phyloP scores from a whole-genome alignment of 2,888 invertebrate species.

The Hecatera dysodea region DNA sequence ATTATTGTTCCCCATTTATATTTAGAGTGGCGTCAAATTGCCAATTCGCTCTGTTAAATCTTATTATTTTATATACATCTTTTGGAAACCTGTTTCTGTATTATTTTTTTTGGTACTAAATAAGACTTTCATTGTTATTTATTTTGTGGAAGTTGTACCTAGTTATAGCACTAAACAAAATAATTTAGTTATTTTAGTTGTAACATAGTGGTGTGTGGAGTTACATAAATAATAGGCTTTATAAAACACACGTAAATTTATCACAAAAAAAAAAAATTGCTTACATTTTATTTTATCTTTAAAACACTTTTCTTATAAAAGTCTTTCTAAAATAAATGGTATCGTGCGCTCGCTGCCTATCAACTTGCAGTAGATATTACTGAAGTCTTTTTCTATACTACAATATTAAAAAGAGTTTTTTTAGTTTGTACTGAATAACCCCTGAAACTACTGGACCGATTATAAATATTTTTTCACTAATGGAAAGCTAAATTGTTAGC shows the following conservation, averaged over 20 bases:
- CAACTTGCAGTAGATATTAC: background rate
- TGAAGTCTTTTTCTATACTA: background rate
- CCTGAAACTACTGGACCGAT: too few species aligned
- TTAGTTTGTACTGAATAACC: too few species aligned
- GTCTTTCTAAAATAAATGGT: background rate
- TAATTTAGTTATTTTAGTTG: background rate
- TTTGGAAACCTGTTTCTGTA: constrained; percentile 17
- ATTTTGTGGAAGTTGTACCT: background rate
- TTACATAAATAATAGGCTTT: background rate
- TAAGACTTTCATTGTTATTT: constrained; percentile 1
- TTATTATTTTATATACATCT: constrained; percentile 16
- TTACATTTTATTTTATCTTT: background rate
- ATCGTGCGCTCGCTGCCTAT: background rate
- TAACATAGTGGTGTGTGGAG: background rate
- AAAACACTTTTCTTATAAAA: background rate
- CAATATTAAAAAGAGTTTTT: too few species aligned
- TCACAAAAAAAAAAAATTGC: background rate
- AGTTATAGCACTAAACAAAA: background rate
- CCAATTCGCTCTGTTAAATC: constrained; percentile 17
- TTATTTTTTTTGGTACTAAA: background rate
- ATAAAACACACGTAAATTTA: background rate
- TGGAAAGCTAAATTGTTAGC: too few species aligned
- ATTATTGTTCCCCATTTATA: constrained; percentile 31
- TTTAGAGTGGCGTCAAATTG: constrained; percentile 40
- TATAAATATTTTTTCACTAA: too few species aligned